phyloP scores from a whole-genome alignment of 2,888 invertebrate species.

The Agonopterix alstromeriana region DNA sequence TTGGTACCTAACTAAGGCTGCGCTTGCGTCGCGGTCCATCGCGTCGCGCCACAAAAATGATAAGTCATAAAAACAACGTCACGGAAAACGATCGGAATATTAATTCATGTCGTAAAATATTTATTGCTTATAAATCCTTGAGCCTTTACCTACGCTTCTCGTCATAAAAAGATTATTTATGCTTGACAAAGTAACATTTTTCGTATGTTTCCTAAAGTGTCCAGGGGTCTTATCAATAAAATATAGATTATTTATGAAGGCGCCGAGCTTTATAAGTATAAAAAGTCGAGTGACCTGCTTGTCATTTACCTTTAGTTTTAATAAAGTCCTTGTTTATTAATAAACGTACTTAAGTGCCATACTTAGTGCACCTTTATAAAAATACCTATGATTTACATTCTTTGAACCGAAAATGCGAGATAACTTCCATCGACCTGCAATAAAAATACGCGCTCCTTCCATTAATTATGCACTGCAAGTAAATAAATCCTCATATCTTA shows the following conservation, averaged over 20 bases:
- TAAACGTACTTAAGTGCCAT: slow-evolving; percentile 16
- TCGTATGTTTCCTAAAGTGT: slow-evolving; percentile 70
- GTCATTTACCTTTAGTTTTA: slow-evolving; percentile 25
- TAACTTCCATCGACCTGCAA: slow-evolving; percentile 24
- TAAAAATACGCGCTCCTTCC: slow-evolving; percentile 19
- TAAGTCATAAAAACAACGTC: slow-evolving; percentile 76
- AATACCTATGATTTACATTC: slow-evolving; percentile 24
- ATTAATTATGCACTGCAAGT: slow-evolving; percentile 19
- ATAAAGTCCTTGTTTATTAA: slow-evolving; percentile 32
- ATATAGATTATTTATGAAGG: slow-evolving; percentile 65
- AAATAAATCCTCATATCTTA: slow-evolving; percentile 18
- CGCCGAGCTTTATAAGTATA: slow-evolving; percentile 45
- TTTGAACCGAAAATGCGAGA: slow-evolving; percentile 28
- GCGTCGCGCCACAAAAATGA: slow-evolving; percentile 70
- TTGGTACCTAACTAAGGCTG: slow-evolving; percentile 29
- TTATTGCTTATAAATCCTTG: slow-evolving; percentile 77
- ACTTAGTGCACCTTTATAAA: neutral
- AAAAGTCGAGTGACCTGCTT: slow-evolving; percentile 20
- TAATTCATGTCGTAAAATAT: slow-evolving; percentile 77
- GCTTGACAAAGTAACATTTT: slow-evolving; percentile 73
- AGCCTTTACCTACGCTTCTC: slow-evolving; percentile 75
- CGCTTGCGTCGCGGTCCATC: slow-evolving; percentile 42
- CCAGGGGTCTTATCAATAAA: slow-evolving; percentile 66
- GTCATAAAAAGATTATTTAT: slow-evolving; percentile 77
- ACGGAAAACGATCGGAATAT: slow-evolving; percentile 76